A percentile compares a stretch with the other conserved stretches of the same genome.
Evolutionary conservation across 2,113 vertebrate genomes (phyloP).

Genomic region (Cranoglanis bouderius): DNA sequence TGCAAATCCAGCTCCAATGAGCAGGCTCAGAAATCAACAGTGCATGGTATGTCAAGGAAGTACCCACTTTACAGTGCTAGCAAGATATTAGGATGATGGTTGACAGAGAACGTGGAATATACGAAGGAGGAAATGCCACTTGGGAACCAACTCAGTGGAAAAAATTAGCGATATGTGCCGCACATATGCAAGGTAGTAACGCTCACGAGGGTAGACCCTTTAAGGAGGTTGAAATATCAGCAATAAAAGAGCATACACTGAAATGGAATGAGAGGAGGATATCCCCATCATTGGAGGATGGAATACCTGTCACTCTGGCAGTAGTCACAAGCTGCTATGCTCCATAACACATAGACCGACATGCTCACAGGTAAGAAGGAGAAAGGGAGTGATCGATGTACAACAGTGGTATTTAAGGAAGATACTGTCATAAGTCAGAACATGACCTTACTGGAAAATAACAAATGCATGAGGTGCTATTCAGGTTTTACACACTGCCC

Average conservation of each 20-base stretch:
- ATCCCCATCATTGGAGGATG: background rate
- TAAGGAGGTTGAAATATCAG: background rate
- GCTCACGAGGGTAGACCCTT: background rate
- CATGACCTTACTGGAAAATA: background rate
- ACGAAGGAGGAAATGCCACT: background rate
- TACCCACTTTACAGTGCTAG: background rate
- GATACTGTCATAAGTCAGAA: background rate
- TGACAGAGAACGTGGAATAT: background rate
- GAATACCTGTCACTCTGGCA: background rate
- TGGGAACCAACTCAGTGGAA: too few species aligned
- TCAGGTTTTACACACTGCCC: background rate
- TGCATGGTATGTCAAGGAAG: background rate
- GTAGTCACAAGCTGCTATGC: background rate
- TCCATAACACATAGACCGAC: background rate
- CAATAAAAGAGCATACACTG: background rate
- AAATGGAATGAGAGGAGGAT: background rate
- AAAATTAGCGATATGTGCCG: background rate
- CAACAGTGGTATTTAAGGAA: background rate
- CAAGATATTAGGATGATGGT: background rate
- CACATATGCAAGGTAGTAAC: too few species aligned
- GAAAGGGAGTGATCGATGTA: background rate
- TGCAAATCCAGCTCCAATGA: background rate
- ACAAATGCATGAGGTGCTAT: background rate
- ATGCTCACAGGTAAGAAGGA: background rate
- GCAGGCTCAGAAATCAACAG: background rate